A percentile compares a stretch with the other conserved stretches of the same genome.
Conservation (phyloP, 2,113 vertebrate genomes). For the Gobius niger region DNA sequence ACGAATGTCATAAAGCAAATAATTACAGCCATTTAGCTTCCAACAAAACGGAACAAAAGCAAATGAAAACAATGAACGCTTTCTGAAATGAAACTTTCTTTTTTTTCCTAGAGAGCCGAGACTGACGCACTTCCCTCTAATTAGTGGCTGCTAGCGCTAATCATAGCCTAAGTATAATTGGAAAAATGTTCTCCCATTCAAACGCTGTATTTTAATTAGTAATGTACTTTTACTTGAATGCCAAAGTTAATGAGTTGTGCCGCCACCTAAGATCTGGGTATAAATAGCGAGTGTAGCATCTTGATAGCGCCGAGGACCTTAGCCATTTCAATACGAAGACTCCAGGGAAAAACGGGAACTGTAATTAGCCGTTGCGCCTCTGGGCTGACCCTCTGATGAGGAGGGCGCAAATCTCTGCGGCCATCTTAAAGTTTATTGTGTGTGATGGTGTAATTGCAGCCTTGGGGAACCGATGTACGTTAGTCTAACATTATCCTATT, state of each 20-base stretch:
- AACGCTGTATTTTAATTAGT: conserved; percentile 52
- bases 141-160: conserved; percentile 56
- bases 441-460: conserved; percentile 47
- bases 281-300: conserved; percentile 36
- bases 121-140: conserved; percentile 32
- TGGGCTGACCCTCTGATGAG: conserved; percentile 55
- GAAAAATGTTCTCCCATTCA: conserved; percentile 48
- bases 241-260: conserved; percentile 44
- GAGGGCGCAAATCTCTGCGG: conserved; percentile 34
- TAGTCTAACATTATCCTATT: conserved; percentile 27
- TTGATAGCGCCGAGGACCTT: conserved; percentile 12
- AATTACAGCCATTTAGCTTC: background rate
- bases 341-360: conserved; percentile 24
- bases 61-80: conserved; percentile 14
- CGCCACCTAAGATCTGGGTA: conserved; percentile 43
- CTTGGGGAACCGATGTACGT: conserved; percentile 18
- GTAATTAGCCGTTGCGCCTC: conserved; percentile 53
- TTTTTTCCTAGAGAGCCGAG: conserved; percentile 19
- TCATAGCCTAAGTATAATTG: conserved; percentile 45
- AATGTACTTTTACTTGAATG: conserved; percentile 51
- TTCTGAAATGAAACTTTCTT: conserved; percentile 24
- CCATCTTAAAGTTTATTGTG: conserved; percentile 34
- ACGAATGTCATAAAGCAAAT: background rate
- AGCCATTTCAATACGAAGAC: conserved; percentile 49
- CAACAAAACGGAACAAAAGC: conserved; percentile 1